Percentiles rank a stretch among this genome's conserved stretches.
Evolutionary conservation across 2,888 invertebrate species (phyloP).

Genomic region (Sesia apiformis): DNA sequence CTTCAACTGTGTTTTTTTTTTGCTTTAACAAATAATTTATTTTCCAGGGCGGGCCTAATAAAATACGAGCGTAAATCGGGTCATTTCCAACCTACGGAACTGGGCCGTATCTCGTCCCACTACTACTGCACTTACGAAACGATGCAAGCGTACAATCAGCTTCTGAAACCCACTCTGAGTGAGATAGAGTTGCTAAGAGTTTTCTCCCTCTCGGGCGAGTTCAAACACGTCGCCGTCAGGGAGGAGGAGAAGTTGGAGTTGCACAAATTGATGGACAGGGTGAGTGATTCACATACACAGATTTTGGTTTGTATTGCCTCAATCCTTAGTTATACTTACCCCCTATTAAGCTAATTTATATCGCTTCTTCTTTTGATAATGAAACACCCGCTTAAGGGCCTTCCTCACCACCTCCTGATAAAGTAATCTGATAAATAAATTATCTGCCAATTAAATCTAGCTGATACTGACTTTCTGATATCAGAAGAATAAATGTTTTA

Average conservation of each 20-base stretch:
- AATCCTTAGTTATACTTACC: background rate
- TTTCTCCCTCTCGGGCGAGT: constrained; percentile 98
- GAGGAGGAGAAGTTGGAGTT: constrained; percentile 98
- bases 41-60: constrained; percentile 87
- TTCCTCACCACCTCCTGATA: too few relatives aligned
- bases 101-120: constrained; percentile 98
- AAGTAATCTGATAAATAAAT: too few relatives aligned
- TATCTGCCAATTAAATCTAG: too few relatives aligned
- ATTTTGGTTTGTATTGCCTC: background rate
- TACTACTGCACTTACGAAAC: constrained; percentile 98
- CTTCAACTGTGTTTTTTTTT: too few relatives aligned
- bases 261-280: constrained; percentile 89
- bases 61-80: constrained; percentile 97
- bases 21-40: too few relatives aligned
- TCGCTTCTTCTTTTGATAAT: too few relatives aligned
- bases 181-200: constrained; percentile 98
- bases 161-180: constrained; percentile 95
- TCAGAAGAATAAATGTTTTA: too few relatives aligned
- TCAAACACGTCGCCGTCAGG: constrained; percentile 92
- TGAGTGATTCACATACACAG: constrained; percentile 17
- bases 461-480: too few relatives aligned
- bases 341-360: too few relatives aligned
- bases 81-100: constrained; percentile 89
- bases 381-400: background rate
- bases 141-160: constrained; percentile 96